Base-by-base conservation (phyloP, 2,113 vertebrate genomes). In the Marcusenius ussheri region DNA sequence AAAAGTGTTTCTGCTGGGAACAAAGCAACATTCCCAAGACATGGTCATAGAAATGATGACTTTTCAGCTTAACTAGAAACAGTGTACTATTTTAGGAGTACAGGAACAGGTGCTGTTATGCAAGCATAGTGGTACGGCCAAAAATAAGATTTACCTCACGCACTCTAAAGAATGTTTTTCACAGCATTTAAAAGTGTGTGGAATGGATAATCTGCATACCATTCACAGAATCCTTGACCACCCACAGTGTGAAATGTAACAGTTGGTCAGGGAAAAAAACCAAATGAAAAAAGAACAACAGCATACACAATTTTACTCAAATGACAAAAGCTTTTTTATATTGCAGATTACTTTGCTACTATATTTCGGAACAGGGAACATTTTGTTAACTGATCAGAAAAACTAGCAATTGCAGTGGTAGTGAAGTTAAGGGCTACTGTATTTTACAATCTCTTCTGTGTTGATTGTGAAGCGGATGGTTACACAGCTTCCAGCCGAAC, bases 241-340 rank as follows among this genome's bases (percentile, higher is more conserved):
- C 89, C 56, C 84, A 90, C 85, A 87, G 84, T 70, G 83, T 4
- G 42, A 87, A 47, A 90, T 47, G 19, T 90, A 74, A 50, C 83
- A 87, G 88, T 51, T 87, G 50, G 8, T 86, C 13, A 39, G 35
- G n/a, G 53, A 39, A 13, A 86, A 24, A 85, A 53, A 58, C 45
- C 83, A 46, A 56, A 42, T n/a, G 19, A 6, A 70, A 45, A 35
- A 88, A 13, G 19, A 62, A 58, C n/a, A 42, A 56, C 86, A 88
- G 35, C 5, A 47, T 84, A n/a, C 8, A 47, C 80, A 84, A 84
- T n/a, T 84, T 47, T 47, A n/a, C 45, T 83, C 42, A 46, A 83
- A 83, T 39, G 77, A 83, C 39, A 45, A 83, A 17, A 21, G 80
- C 15, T 46, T 46, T 47, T 83, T 47, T 45, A 39, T 84, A 84